Percentiles rank a stretch among this genome's conserved stretches.
Evolutionary conservation across 2,888 invertebrate genomes (phyloP).

Genomic region (Blastobasis adustella): DNA sequence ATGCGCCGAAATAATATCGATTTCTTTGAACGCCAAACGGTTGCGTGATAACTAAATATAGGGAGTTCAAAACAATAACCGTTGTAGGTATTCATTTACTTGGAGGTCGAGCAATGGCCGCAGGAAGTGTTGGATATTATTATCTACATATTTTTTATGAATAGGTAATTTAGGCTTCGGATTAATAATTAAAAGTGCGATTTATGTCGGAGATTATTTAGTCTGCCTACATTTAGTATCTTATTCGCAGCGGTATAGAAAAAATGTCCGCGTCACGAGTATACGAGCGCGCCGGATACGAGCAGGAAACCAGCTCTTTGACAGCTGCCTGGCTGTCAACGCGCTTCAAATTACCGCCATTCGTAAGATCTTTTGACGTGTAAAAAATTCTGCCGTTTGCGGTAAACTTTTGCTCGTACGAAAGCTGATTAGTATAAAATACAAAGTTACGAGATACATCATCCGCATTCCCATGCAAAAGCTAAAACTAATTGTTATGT

Average conservation of each 20-base stretch:
- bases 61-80: conserved; percentile 16
- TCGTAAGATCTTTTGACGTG: too few species aligned
- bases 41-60: conserved; percentile 11
- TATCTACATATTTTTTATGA: conserved; percentile 25
- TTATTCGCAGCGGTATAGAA: too few species aligned
- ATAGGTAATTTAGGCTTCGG: conserved; percentile 20
- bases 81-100: conserved; percentile 25
- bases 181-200: conserved; percentile 30
- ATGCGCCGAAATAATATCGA: conserved; percentile 7
- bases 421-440: too few species aligned
- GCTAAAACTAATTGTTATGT: conserved; percentile 19
- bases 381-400: too few species aligned
- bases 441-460: neutral
- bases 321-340: neutral
- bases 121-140: conserved; percentile 35
- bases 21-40: too few species aligned
- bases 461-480: conserved; percentile 1
- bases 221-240: too few species aligned
- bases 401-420: too few species aligned
- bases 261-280: neutral
- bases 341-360: too few species aligned
- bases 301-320: neutral
- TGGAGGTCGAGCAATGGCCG: conserved; percentile 39
- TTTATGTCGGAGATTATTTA: conserved; percentile 29
- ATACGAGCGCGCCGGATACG: neutral